Percentiles rank a stretch among this genome's conserved stretches.
Conservation (phyloP, 30 jellyfish, hydroid and myxozoan species). For the Cassiopea xamachana region DNA sequence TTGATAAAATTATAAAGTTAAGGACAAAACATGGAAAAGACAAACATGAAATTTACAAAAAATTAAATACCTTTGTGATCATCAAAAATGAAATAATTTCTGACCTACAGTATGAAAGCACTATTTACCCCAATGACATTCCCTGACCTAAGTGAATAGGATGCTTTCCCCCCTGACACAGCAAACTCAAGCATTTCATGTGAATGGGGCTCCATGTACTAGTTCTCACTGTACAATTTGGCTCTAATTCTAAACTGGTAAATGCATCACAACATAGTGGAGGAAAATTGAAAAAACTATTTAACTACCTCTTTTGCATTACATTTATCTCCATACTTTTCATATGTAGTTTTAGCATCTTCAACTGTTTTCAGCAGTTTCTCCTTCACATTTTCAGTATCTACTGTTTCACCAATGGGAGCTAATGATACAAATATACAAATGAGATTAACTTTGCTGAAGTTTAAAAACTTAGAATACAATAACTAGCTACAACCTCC, state of each 20-base stretch:
- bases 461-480: no score
- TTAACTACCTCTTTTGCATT: constrained; percentile 38
- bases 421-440: neutral
- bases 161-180: no score
- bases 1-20: no score
- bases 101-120: no score
- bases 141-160: no score
- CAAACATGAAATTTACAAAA: no score
- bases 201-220: no score
- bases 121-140: no score
- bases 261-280: neutral
- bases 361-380: constrained; percentile 58
- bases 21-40: no score
- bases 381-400: constrained; percentile 64
- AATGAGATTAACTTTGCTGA: neutral
- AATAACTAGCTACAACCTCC: neutral
- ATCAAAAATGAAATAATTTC: no score
- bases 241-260: neutral
- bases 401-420: constrained; percentile 52
- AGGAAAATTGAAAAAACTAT: neutral
- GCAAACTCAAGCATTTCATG: no score
- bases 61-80: no score
- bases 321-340: constrained; percentile 58
- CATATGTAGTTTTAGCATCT: constrained; percentile 48
- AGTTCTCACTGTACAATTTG: neutral